Evolutionary conservation across 2,888 invertebrate genomes (phyloP).

Genomic region (Caenorhabditis sp.): DNA sequence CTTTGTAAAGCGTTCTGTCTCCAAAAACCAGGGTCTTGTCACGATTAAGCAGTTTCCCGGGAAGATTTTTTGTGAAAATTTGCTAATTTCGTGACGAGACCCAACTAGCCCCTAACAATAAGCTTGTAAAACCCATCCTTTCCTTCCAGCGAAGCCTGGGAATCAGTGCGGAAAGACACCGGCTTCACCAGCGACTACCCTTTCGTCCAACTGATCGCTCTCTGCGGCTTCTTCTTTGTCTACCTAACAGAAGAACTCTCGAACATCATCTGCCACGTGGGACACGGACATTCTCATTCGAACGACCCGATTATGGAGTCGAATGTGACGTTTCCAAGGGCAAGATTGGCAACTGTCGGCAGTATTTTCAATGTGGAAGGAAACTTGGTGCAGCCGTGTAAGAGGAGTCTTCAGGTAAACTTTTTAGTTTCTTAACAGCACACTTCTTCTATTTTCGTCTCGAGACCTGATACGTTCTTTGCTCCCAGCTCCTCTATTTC

Average conservation of each 20-base stretch:
- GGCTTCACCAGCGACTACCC: constrained; percentile 66
- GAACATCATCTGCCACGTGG: constrained; percentile 62
- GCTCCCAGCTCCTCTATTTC: constrained; percentile 2
- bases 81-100: too few relatives aligned
- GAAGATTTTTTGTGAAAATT: too few relatives aligned
- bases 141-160: constrained; percentile 68
- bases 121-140: background rate
- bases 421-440: too few relatives aligned
- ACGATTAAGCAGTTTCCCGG: too few relatives aligned
- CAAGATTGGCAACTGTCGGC: constrained; percentile 60
- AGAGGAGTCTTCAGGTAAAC: constrained; percentile 42
- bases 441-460: too few relatives aligned
- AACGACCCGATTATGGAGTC: constrained; percentile 49
- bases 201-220: constrained; percentile 67
- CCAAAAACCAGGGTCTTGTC: too few relatives aligned
- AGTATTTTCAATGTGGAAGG: constrained; percentile 63
- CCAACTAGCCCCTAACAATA: too few relatives aligned
- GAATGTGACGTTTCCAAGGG: constrained; percentile 59
- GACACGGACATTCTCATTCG: constrained; percentile 59
- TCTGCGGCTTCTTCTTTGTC: constrained; percentile 77
- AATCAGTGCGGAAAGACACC: constrained; percentile 43
- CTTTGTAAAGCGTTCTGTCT: too few relatives aligned
- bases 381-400: constrained; percentile 56
- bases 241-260: constrained; percentile 76
- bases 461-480: too few relatives aligned